Percentiles rank a stretch among this genome's conserved stretches.
Evolutionary conservation across 2,888 invertebrate genomes (phyloP).

Genomic region (Tenthredo notha): DNA sequence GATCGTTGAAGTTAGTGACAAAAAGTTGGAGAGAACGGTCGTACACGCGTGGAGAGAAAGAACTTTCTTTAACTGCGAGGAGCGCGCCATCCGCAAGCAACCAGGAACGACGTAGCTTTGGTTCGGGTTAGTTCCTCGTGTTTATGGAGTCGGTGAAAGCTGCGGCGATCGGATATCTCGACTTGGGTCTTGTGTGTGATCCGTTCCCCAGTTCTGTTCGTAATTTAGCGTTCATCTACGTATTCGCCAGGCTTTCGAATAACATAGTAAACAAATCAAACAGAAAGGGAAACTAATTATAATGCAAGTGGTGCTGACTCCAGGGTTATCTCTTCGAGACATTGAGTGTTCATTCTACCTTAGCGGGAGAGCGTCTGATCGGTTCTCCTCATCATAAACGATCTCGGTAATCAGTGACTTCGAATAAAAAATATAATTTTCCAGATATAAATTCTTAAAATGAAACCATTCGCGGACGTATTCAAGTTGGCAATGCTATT

Average conservation of each 20-base stretch:
- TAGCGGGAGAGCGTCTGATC: constrained; percentile 11
- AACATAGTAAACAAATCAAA: neutral
- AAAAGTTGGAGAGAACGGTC: constrained; percentile 20
- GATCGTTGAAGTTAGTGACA: constrained; percentile 19
- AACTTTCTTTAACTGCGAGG: constrained; percentile 72
- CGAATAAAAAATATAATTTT: neutral
- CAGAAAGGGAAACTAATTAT: constrained; percentile 51
- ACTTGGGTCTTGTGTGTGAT: constrained; percentile 21
- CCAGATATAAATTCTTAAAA: neutral
- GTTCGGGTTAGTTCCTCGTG: constrained; percentile 65
- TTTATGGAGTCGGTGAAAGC: constrained; percentile 69
- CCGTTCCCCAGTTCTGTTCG: constrained; percentile 2
- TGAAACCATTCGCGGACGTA: neutral
- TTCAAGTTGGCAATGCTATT: neutral
- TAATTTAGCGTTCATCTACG: constrained; percentile 18
- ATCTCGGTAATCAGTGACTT: neutral
- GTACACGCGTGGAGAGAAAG: constrained; percentile 61
- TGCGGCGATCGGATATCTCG: constrained; percentile 58
- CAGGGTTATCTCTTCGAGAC: constrained; percentile 33
- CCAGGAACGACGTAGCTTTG: constrained; percentile 58
- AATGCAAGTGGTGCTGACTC: constrained; percentile 48
- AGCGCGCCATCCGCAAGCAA: constrained; percentile 55
- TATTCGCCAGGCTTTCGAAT: constrained; percentile 39
- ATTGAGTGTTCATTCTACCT: constrained; percentile 30
- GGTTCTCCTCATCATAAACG: neutral